Percentiles rank a stretch among this genome's conserved stretches.
phyloP scores from a whole-genome alignment of 2,113 vertebrate species.

The Upupa epops region DNA sequence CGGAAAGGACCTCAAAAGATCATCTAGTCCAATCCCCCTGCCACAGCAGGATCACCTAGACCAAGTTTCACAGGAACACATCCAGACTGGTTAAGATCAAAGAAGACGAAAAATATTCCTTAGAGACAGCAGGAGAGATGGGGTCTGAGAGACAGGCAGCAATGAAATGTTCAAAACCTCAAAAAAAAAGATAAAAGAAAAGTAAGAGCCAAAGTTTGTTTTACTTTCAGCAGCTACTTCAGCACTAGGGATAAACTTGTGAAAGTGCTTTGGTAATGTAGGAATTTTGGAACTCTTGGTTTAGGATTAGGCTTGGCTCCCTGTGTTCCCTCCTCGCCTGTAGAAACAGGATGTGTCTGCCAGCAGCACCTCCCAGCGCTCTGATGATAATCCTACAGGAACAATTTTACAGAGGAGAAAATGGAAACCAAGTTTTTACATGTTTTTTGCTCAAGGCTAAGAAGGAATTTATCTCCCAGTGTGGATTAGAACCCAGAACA shows the following conservation, averaged over 20 bases:
- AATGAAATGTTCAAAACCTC: not conserved
- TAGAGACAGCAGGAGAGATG: not conserved
- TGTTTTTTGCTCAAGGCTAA: not conserved
- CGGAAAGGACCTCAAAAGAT: no score
- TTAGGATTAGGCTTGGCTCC: fast-evolving
- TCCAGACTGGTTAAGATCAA: no score
- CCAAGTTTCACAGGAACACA: no score
- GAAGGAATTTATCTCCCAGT: not conserved
- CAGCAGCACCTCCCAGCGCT: not conserved
- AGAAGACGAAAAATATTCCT: not conserved
- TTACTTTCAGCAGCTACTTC: not conserved
- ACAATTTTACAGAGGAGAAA: not conserved
- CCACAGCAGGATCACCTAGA: no score
- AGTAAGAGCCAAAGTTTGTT: not conserved
- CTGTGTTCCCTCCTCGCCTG: not conserved
- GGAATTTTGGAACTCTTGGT: not conserved
- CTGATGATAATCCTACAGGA: not conserved
- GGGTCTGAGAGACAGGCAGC: not conserved
- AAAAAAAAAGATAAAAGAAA: not conserved
- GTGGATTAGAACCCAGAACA: not conserved
- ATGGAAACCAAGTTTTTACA: not conserved
- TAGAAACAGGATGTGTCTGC: not conserved
- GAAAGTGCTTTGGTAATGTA: not conserved
- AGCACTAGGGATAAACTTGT: fast-evolving
- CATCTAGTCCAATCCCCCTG: no score